These are phyloP conservation scores for Ophraella communa DNA, from an alignment of 2,888 invertebrate genomes.

Conservation along the genomic window DNA sequence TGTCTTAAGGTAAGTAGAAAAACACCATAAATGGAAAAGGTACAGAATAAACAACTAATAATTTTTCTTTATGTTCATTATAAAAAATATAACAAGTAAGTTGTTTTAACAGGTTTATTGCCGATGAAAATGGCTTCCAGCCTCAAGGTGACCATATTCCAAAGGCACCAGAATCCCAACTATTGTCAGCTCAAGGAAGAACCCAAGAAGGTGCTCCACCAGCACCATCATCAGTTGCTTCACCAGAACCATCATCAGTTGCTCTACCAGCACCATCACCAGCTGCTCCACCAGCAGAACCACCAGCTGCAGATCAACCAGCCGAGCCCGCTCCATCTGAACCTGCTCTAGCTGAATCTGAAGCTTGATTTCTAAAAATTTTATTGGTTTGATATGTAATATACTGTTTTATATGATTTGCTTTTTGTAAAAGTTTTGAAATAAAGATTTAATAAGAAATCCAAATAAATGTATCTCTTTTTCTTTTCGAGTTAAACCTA, in stretches of 20 bases:
- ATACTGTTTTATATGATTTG: neutral
- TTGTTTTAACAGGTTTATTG: conserved; percentile 71
- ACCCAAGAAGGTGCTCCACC: neutral
- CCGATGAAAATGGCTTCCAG: conserved; percentile 76
- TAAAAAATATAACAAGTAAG: no score
- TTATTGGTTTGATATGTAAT: neutral
- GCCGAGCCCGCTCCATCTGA: conserved; percentile 5
- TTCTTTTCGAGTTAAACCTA: no score
- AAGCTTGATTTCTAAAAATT: neutral
- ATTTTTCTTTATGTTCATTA: no score
- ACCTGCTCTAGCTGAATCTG: neutral
- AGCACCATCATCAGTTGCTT: neutral
- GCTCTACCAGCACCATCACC: neutral
- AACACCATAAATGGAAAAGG: no score
- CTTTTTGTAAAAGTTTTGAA: neutral
- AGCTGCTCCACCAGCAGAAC: conserved; percentile 8
- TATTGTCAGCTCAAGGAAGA: neutral
- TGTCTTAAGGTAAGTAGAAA: conserved; percentile 64
- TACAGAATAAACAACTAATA: no score
- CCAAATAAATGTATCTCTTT: neutral
- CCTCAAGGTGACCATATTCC: conserved; percentile 72
- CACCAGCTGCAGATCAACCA: no score
- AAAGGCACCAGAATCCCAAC: conserved; percentile 55
- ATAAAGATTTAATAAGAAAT: neutral
- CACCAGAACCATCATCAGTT: neutral